phyloP scores from a whole-genome alignment of 2,113 vertebrate genomes.

The Abramis brama region DNA sequence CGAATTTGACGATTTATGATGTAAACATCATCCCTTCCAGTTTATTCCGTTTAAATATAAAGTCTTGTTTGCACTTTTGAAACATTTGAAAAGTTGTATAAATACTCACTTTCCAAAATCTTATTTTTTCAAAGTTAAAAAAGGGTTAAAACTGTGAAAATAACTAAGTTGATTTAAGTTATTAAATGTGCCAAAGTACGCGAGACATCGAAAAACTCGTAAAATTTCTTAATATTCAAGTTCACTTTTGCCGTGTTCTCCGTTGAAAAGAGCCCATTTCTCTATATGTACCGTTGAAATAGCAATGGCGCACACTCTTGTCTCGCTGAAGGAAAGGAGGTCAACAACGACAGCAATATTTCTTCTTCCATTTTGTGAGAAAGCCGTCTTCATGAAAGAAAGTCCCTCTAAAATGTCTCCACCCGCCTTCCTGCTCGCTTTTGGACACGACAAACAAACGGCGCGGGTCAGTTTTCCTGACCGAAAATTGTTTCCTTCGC shows the following conservation, averaged over 20 bases:
- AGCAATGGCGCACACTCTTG: constrained; percentile 81
- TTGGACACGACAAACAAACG: constrained; percentile 68
- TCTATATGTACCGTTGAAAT: constrained; percentile 41
- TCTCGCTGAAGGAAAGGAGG: constrained; percentile 82
- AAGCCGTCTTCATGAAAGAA: constrained; percentile 85
- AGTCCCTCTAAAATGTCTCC: constrained; percentile 86
- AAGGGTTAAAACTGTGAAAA: constrained; percentile 20
- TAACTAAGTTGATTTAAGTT: background rate
- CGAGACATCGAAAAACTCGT: constrained; percentile 15
- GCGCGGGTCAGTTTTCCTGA: constrained; percentile 67
- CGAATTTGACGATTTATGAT: background rate
- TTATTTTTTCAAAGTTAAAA: constrained; percentile 18
- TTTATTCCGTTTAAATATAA: background rate
- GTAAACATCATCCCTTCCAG: background rate
- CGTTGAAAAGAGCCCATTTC: constrained; percentile 36
- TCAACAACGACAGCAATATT: constrained; percentile 85
- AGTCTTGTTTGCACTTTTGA: background rate
- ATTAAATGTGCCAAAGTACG: background rate
- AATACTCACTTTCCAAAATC: background rate
- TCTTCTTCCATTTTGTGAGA: constrained; percentile 91
- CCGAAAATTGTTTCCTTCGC: constrained; percentile 70
- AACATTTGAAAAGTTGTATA: background rate
- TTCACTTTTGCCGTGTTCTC: constrained; percentile 17
- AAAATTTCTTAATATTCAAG: background rate
- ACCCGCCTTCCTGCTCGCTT: constrained; percentile 74